A percentile compares a stretch with the other conserved stretches of the same genome.
Evolutionary conservation across 2,797 vertebrate species (phyloP).

Genomic region (Sebastolobus alascanus): DNA sequence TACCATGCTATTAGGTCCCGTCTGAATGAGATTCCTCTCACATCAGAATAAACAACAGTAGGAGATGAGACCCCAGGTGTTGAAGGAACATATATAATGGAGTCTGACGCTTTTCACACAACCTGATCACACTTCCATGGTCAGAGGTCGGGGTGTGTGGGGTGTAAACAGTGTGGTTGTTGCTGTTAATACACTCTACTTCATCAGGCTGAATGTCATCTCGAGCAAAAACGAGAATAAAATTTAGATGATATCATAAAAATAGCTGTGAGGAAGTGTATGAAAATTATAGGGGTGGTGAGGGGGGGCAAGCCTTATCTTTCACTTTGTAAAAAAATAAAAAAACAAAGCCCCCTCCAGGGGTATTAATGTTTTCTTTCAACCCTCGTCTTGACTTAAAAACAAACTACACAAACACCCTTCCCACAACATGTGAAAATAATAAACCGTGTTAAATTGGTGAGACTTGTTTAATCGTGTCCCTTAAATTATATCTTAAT

Average conservation of each 20-base stretch:
- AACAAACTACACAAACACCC: neutral
- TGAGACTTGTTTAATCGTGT: neutral
- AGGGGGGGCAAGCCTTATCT: neutral
- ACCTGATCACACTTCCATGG: conserved; percentile 37
- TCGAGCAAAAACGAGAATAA: conserved; percentile 18
- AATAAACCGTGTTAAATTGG: neutral
- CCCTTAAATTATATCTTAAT: neutral
- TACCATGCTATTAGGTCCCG: conserved; percentile 39
- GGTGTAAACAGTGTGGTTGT: neutral
- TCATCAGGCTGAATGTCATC: conserved; percentile 14
- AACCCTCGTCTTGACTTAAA: neutral
- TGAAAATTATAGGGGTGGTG: neutral
- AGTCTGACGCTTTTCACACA: conserved; percentile 51
- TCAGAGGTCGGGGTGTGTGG: neutral
- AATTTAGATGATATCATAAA: conserved; percentile 16
- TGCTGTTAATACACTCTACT: neutral
- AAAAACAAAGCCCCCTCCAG: neutral
- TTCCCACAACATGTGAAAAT: neutral
- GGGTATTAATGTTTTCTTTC: neutral
- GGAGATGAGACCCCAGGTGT: conserved; percentile 28
- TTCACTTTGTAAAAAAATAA: neutral
- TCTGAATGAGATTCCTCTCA: conserved; percentile 31
- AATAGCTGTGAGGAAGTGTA: neutral
- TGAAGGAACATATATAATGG: conserved; percentile 14
- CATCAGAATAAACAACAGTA: conserved; percentile 24